phyloP scores from a whole-genome alignment of 1,140 invertebrate species.

The Rhagoletis zephyria region DNA sequence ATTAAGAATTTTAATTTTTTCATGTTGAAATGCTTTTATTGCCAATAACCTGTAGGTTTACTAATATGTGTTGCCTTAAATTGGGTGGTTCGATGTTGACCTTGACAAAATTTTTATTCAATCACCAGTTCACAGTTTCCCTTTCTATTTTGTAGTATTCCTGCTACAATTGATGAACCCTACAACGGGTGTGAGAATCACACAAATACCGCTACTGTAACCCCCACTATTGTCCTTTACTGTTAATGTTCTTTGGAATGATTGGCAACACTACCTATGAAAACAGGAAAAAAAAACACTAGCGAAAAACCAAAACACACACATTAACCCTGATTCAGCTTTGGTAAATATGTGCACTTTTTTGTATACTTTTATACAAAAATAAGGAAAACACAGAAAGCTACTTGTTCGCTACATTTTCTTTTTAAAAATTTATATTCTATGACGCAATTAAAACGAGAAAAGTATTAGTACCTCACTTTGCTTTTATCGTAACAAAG shows the following conservation, averaged over 20 bases:
- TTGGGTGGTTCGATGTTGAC: background rate
- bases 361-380: background rate
- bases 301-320: constrained; percentile 18
- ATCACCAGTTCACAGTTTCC: background rate
- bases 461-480: background rate
- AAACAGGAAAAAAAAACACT: constrained; percentile 19
- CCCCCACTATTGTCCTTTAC: background rate
- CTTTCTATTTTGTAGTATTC: background rate
- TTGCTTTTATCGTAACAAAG: constrained; percentile 48
- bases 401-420: background rate
- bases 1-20: background rate
- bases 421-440: constrained; percentile 55
- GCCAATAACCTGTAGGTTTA: background rate
- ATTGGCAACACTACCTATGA: constrained; percentile 5
- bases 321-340: background rate
- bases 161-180: background rate
- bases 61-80: too few relatives aligned
- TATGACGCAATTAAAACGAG: constrained; percentile 56
- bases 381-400: constrained; percentile 12
- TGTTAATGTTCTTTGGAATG: background rate
- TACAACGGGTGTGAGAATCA: background rate
- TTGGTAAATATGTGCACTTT: constrained; percentile 12
- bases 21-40: background rate
- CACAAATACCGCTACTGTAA: background rate
- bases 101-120: background rate